Evolutionary conservation across 2,888 invertebrate species (phyloP), one percentile per base, ranked within the genome.

Genomic region (Macrosoma leucophasiata): DNA sequence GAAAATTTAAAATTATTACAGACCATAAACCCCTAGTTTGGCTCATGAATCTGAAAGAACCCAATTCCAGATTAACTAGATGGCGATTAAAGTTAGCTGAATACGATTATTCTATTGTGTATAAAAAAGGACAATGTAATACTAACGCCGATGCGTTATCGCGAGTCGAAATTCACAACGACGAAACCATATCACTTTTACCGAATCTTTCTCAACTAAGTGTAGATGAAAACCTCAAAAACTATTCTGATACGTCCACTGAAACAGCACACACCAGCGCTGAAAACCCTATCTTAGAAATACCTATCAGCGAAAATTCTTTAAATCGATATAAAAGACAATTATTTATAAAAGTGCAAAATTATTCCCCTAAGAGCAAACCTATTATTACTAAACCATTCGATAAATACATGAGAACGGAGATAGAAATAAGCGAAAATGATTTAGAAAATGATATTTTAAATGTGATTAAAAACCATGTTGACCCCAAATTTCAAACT

Each of bases 21-120:
- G 67, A 69, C 39, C 65, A 68, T 37, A 46, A 48, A 35, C 58
- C 61, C 6, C 25, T 64, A 8, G 34, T 32, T 9, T 66, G 58
- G 55, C 21, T 67, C 5, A 46, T 58, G 31, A 41, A 28, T 3
- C 24, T 55, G 1, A 60, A 58, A 38, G 58, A 60, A 13, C 59
- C 55, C 1, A 59, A 53, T 22, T 45, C 52, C 0, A 39, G 56
- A 27, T 33, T 62, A 4, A 46, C 48, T 1, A 23, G 67, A 17
- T 69, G 63, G 63, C 21, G 50, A 28, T 18, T 63, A 2, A 50
- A 46, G 31, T 33, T 43, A 23, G 32, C 23, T 2, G 39, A 39
- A 31, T 41, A 34, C 10, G 30, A 39, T 14, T 41, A 14, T 14
- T 13, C 26, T n/a, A 21, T 44, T 8, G 9, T 31, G 2, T 41